These are phyloP conservation scores for Leucophenga varia DNA, from an alignment of 1,140 invertebrate species.

Conservation along the genomic window DNA sequence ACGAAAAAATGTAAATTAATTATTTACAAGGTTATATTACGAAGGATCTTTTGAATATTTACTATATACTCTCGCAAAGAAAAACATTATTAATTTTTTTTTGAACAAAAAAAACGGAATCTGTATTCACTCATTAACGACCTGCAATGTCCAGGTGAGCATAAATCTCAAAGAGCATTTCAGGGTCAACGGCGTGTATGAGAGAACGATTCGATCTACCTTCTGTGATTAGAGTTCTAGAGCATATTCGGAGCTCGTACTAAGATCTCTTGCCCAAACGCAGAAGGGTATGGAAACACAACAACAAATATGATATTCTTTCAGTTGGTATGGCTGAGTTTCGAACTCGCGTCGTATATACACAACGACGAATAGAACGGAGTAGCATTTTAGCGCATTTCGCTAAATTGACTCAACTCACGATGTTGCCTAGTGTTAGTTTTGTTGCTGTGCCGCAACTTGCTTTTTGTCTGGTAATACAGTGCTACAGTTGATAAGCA, in stretches of 20 bases:
- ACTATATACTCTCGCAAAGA: too few species aligned
- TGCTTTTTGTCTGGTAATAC: neutral
- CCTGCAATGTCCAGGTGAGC: too few species aligned
- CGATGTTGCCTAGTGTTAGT: neutral
- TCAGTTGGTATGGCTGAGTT: neutral
- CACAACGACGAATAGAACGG: neutral
- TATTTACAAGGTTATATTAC: too few species aligned
- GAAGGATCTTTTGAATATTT: too few species aligned
- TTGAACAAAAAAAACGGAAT: too few species aligned
- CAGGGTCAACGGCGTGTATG: conserved; percentile 42
- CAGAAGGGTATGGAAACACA: conserved; percentile 27
- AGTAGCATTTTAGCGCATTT: too few species aligned
- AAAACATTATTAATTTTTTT: too few species aligned
- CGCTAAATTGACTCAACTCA: neutral
- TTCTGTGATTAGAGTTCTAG: conserved; percentile 49
- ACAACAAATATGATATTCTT: neutral
- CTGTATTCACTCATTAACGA: too few species aligned
- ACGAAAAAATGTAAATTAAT: too few species aligned
- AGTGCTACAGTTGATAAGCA: too few species aligned
- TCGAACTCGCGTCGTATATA: conserved; percentile 16
- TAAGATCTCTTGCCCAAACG: conserved; percentile 46
- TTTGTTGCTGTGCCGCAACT: neutral
- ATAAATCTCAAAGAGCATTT: too few species aligned
- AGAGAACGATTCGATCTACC: conserved; percentile 52
- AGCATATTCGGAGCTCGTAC: conserved; percentile 24